These are phyloP conservation scores for Malacoraja senta DNA, from an alignment of 2,797 vertebrate genomes.

Conservation along the genomic window DNA sequence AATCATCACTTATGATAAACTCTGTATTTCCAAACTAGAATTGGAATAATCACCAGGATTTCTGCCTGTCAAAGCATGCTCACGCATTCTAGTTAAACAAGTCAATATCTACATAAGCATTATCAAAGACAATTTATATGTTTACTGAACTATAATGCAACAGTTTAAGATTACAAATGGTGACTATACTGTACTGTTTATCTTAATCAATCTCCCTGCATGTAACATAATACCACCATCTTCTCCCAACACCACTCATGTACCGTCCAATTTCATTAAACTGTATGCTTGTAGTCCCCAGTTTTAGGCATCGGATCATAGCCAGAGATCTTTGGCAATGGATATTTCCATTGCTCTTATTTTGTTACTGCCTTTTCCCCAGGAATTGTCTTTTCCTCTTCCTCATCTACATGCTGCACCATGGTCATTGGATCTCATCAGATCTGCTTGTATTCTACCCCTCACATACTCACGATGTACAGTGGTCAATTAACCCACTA, in stretches of 20 bases:
- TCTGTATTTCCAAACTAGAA: not conserved
- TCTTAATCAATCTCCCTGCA: not conserved
- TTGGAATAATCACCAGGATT: not conserved
- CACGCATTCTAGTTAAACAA: not conserved
- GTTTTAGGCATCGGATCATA: not conserved
- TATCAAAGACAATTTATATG: not conserved
- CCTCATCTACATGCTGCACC: not conserved
- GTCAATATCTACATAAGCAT: not conserved
- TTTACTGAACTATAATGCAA: not conserved
- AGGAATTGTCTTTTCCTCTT: not conserved
- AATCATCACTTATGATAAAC: not conserved
- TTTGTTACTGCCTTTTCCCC: not conserved
- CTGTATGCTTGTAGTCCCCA: too few relatives aligned
- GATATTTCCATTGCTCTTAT: not conserved
- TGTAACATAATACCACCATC: not conserved
- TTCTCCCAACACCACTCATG: not conserved
- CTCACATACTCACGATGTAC: too few relatives aligned
- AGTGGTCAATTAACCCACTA: too few relatives aligned
- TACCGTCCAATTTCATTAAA: not conserved
- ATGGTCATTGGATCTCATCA: not conserved
- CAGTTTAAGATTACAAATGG: not conserved
- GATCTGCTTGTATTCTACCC: too few relatives aligned
- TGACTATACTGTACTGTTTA: not conserved
- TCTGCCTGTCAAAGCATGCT: not conserved
- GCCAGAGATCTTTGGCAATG: not conserved